Conservation (phyloP, 1,140 invertebrate species). For the Solenopsis invicta region DNA sequence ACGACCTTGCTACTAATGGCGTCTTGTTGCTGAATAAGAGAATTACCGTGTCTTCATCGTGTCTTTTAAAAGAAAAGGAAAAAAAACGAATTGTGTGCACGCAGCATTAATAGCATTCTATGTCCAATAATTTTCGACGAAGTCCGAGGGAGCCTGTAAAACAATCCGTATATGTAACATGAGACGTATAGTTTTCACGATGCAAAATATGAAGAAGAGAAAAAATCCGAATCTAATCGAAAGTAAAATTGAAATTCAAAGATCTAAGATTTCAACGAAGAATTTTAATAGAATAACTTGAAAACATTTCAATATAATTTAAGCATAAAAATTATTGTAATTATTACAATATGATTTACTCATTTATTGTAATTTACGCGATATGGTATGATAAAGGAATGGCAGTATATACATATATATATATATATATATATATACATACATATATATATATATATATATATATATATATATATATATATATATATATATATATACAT, state of each 20-base stretch:
- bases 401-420: constrained; percentile 15
- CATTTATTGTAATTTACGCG: not conserved
- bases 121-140: constrained; percentile 4
- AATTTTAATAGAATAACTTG: not conserved
- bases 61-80: constrained; percentile 10
- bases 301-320: not conserved
- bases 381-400: constrained; percentile 20
- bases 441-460: no score
- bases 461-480: no score
- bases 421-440: no score
- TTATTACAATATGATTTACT: not conserved
- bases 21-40: not conserved
- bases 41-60: constrained; percentile 6
- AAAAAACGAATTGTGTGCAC: not conserved
- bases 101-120: constrained; percentile 1
- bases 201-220: not conserved
- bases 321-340: not conserved
- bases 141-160: constrained; percentile 10
- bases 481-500: no score
- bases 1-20: constrained; percentile 32
- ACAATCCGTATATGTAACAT: not conserved
- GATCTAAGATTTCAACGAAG: not conserved
- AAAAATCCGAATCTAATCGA: not conserved
- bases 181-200: not conserved
- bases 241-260: not conserved